A percentile compares a stretch with the other conserved stretches of the same genome.
Conservation (phyloP, 2,113 vertebrate species). For the Deroptyus accipitrinus region DNA sequence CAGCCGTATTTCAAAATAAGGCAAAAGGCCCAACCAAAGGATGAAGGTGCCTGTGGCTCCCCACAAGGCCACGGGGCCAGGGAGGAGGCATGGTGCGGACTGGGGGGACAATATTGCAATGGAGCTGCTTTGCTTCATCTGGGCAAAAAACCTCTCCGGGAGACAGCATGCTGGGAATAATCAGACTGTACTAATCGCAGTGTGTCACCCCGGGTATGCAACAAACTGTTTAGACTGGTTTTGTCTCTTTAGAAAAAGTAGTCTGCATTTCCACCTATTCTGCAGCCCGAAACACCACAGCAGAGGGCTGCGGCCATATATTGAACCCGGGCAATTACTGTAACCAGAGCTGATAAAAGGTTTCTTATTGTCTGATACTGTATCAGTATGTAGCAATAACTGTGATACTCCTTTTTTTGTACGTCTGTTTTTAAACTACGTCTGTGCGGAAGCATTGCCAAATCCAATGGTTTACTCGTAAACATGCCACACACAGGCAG, state of each 20-base stretch:
- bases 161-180: neutral
- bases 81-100: neutral
- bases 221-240: neutral
- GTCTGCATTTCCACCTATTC: neutral
- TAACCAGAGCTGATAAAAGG: neutral
- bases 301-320: neutral
- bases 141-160: neutral
- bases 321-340: neutral
- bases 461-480: neutral
- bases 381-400: slow-evolving; percentile 61
- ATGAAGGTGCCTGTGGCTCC: neutral
- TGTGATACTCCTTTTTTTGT: slow-evolving; percentile 14
- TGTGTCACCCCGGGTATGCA: neutral
- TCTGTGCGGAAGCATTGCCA: neutral
- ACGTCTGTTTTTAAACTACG: neutral
- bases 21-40: neutral
- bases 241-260: neutral
- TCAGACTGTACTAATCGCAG: neutral
- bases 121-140: neutral
- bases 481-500: neutral
- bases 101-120: neutral
- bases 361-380: slow-evolving; percentile 28
- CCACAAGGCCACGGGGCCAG: rapidly evolving
- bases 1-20: neutral
- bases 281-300: neutral